phyloP scores from a whole-genome alignment of 2,888 invertebrate genomes.

The Synergus gifuensis region DNA sequence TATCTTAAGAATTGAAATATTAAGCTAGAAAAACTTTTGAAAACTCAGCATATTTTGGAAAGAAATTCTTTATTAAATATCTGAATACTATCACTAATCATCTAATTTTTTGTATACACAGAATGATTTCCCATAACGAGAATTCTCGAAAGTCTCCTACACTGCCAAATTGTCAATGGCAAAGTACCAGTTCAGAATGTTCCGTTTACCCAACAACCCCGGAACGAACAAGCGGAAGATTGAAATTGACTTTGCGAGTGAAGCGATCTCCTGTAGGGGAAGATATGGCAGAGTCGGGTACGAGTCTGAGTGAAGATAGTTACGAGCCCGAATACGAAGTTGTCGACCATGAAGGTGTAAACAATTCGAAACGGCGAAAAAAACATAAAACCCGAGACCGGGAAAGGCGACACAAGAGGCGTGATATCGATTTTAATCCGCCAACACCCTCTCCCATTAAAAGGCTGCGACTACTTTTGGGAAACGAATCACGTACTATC shows the following conservation, averaged over 20 bases:
- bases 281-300: constrained; percentile 90
- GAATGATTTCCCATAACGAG: constrained; percentile 43
- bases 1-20: background rate
- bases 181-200: constrained; percentile 61
- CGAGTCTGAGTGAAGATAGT: constrained; percentile 83
- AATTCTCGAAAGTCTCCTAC: constrained; percentile 46
- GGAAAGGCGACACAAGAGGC: constrained; percentile 82
- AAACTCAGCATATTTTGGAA: background rate
- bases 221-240: constrained; percentile 80
- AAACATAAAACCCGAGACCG: constrained; percentile 81
- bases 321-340: constrained; percentile 91
- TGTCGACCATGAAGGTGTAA: constrained; percentile 88
- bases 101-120: constrained; percentile 21
- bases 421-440: constrained; percentile 79
- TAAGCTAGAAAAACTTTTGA: background rate
- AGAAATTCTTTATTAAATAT: background rate
- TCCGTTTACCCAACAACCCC: constrained; percentile 80
- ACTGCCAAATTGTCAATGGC: constrained; percentile 64
- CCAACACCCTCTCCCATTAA: constrained; percentile 88
- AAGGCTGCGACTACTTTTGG: constrained; percentile 91
- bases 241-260: constrained; percentile 91
- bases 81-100: background rate
- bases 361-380: constrained; percentile 78
- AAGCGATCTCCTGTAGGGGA: constrained; percentile 92
- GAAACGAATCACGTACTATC: constrained; percentile 93